A percentile compares a stretch with the other conserved stretches of the same genome.
Conservation (phyloP, 2,113 vertebrate genomes). For the Pristiophorus japonicus region DNA sequence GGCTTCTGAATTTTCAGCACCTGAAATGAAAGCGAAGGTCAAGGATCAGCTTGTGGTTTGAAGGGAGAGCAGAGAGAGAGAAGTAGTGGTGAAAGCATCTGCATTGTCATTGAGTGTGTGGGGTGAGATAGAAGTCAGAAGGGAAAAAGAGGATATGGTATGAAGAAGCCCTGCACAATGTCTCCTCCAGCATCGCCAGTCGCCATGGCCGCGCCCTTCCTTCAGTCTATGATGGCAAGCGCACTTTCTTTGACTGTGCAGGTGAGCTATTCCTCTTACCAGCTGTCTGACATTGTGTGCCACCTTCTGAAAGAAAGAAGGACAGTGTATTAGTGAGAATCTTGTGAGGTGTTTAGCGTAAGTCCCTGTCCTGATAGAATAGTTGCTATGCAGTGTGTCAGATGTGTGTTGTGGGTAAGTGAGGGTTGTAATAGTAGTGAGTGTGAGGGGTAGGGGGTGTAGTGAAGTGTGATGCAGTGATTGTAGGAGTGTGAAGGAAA, state of each 20-base stretch:
- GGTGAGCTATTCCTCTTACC: neutral
- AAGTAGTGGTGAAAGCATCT: neutral
- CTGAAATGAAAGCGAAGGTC: neutral
- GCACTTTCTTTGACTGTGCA: neutral
- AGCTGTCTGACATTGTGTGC: neutral
- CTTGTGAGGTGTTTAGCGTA: neutral
- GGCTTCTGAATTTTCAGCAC: neutral
- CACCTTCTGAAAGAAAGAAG: neutral
- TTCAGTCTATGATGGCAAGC: neutral
- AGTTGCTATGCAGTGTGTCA: neutral
- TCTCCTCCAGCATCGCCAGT: neutral
- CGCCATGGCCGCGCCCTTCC: too few relatives aligned
- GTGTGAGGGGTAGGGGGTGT: neutral
- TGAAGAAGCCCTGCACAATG: neutral
- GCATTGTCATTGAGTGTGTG: neutral
- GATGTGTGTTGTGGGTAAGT: neutral
- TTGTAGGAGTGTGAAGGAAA: neutral
- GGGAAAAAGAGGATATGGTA: neutral
- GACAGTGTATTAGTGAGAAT: neutral
- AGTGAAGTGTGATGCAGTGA: neutral
- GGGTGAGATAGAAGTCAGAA: neutral
- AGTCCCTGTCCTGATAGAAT: neutral
- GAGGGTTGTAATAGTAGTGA: neutral
- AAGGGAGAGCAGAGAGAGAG: neutral
- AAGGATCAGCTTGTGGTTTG: neutral